phyloP scores from a whole-genome alignment of 1,140 invertebrate genomes.

The Drosophila chauvacae region DNA sequence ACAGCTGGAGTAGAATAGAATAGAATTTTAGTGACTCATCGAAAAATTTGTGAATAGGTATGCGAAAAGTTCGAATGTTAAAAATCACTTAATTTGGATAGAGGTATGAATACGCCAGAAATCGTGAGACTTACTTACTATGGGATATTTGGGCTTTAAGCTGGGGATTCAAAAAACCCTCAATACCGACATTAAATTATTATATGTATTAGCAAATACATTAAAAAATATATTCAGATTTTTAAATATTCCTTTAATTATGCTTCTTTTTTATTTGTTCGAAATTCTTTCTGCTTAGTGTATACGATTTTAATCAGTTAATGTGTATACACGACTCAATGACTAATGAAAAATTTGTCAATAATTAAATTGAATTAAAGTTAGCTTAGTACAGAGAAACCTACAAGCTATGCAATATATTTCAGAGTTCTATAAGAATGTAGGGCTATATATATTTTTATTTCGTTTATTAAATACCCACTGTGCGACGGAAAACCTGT shows the following conservation, averaged over 20 bases:
- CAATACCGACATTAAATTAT: too few species aligned
- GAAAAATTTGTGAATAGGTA: background rate
- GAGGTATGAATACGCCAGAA: background rate
- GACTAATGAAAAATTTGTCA: background rate
- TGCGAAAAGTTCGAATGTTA: background rate
- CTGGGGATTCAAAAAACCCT: too few species aligned
- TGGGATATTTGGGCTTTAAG: background rate
- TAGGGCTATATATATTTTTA: background rate
- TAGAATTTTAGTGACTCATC: constrained; percentile 13
- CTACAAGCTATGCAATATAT: background rate
- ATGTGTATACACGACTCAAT: too few species aligned
- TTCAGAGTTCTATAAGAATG: background rate
- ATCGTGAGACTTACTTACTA: background rate
- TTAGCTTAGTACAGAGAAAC: background rate
- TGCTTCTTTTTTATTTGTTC: background rate
- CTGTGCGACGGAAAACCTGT: constrained; percentile 21
- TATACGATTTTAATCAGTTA: too few species aligned
- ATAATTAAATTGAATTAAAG: background rate
- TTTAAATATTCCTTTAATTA: background rate
- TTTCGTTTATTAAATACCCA: background rate
- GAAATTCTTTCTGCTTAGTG: too few species aligned
- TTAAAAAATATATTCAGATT: too few species aligned
- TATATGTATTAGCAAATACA: background rate
- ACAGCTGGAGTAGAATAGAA: background rate
- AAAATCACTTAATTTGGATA: constrained; percentile 34